phyloP scores from a whole-genome alignment of 2,113 vertebrate genomes.

The Terrapene triunguis region DNA sequence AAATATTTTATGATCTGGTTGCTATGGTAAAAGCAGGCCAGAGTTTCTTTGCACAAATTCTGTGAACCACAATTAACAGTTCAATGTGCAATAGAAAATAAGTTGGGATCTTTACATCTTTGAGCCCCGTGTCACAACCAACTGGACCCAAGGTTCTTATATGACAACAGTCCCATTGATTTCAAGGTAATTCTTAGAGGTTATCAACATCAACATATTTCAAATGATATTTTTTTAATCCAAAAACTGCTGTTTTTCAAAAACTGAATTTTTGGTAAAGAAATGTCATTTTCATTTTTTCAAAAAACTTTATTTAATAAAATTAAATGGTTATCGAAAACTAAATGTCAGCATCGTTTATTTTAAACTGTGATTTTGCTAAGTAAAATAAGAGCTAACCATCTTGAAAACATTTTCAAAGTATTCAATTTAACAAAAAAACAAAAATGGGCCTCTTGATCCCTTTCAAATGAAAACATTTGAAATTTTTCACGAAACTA shows the following conservation, averaged over 20 bases:
- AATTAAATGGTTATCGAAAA: background rate
- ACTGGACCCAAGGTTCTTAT: background rate
- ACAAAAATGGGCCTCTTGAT: background rate
- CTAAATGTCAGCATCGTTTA: background rate
- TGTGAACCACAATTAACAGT: background rate
- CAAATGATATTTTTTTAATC: background rate
- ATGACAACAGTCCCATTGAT: fast-evolving
- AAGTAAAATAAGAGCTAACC: background rate
- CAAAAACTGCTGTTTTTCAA: background rate
- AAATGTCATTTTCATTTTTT: background rate
- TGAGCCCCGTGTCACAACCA: background rate
- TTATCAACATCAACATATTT: background rate
- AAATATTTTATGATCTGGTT: background rate
- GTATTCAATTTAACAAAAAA: background rate
- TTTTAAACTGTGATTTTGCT: background rate
- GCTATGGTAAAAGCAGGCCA: background rate
- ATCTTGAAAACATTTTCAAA: background rate
- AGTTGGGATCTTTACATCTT: background rate
- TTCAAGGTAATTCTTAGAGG: background rate
- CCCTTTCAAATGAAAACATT: background rate
- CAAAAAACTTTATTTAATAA: background rate
- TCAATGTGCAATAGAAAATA: background rate
- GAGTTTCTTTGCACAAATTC: background rate
- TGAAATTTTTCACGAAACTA: background rate
- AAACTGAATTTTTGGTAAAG: background rate